Evolutionary conservation across 2,797 vertebrate genomes (phyloP), one percentile per base, ranked within the genome.

Genomic region (Acestrorhynchus altus): DNA sequence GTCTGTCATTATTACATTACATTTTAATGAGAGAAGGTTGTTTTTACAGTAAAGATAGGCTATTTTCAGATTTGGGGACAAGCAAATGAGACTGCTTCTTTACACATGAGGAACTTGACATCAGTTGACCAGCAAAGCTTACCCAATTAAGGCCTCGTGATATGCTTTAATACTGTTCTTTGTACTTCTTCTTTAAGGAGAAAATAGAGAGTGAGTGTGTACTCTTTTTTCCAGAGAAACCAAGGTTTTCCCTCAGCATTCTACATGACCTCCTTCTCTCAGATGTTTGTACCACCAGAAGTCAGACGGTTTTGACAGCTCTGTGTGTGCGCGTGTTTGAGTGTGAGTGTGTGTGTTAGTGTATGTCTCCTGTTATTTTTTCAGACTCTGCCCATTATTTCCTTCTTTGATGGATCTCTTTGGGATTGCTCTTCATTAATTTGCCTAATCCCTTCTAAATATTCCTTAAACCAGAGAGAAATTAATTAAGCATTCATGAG

Each of bases 341-440:
- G 52, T 20, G 13, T 16, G 44, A 35, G 40, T 72, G 46, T 51
- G 68, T 6, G 69, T 57, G 79, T 67, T 44, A 51, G 56, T 39
- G 39, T 61, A 52, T 51, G 63, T 72, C n/a, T 60, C 39, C 65
- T 74, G 66, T 35, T 76, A 69, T 76, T 76, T 74, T 59, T 69
- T 60, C 74, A n/a, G 51, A 60, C 61, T 63, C 28, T 22, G 42
- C 8, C 9, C 39, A 22, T 67, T 77, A 35, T 35, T 65, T 65
- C 65, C 64, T 70, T 15, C 44, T 24, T 47, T 86, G 75, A 90
- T 91, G 81, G 78, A 83, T 90, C 84, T 86, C 35, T 6, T 57
- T 39, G 40, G 64, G 81, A 80, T 84, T 86, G 77, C 72, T 81
- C 78, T 35, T 75, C 83, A 77, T 24, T 28, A 0, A 83, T 89